These are phyloP conservation scores for Drosophila imparisetae DNA, from an alignment of 2,888 invertebrate genomes.

Conservation along the genomic window DNA sequence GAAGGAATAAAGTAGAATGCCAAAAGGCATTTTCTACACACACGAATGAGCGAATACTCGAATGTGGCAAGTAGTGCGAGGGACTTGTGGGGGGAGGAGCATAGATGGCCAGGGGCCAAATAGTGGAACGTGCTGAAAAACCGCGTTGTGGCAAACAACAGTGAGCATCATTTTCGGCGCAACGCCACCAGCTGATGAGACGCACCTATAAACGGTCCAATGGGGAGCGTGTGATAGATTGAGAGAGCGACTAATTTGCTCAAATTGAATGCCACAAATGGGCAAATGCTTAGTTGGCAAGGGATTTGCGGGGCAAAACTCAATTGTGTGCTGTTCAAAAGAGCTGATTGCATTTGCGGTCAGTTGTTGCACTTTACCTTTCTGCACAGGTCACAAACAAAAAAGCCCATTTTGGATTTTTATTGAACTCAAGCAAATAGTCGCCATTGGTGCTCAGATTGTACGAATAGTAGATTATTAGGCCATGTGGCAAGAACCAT, in stretches of 20 bases:
- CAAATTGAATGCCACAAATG: conserved; percentile 27
- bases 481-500: background rate
- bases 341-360: conserved; percentile 48
- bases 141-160: conserved; percentile 65
- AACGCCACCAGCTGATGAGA: conserved; percentile 11
- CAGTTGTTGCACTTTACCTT: conserved; percentile 21
- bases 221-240: background rate
- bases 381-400: conserved; percentile 8
- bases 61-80: background rate
- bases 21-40: conserved; percentile 49
- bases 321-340: background rate
- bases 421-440: conserved; percentile 4
- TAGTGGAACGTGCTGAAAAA: conserved; percentile 69
- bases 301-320: background rate
- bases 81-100: background rate
- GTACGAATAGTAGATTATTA: background rate
- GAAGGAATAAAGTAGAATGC: conserved; percentile 26
- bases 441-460: background rate
- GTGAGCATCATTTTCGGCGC: conserved; percentile 41
- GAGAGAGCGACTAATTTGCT: conserved; percentile 30
- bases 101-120: conserved; percentile 18
- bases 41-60: conserved; percentile 17
- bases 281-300: conserved; percentile 1
- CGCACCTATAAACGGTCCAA: conserved; percentile 35
- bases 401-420: conserved; percentile 6